These are phyloP conservation scores for Urosaurus nigricauda DNA, from an alignment of 2,797 vertebrate species.

Conservation along the genomic window DNA sequence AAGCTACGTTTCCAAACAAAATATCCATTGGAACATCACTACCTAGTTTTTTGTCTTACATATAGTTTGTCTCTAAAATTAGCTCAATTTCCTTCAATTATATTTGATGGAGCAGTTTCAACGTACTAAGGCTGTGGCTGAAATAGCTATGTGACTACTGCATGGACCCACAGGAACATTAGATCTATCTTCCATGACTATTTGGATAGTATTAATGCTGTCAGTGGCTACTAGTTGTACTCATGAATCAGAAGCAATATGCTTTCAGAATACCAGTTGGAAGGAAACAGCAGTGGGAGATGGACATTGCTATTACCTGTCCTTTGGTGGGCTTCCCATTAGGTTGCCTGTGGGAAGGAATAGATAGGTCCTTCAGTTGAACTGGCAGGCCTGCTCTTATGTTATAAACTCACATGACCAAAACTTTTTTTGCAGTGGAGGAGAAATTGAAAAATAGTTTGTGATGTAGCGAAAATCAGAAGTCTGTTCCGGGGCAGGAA, in stretches of 20 bases:
- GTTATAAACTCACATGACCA: too few relatives aligned
- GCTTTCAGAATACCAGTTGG: neutral
- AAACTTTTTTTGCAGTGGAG: neutral
- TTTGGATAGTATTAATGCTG: neutral
- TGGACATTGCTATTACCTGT: neutral
- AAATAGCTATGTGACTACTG: neutral
- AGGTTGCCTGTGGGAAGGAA: neutral
- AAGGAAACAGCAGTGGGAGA: neutral
- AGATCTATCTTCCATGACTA: neutral
- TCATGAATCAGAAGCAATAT: neutral
- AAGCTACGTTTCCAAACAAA: neutral
- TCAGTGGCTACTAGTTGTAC: neutral
- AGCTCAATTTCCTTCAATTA: neutral
- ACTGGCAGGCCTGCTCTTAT: neutral
- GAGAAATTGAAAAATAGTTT: neutral
- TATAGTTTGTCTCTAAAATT: neutral
- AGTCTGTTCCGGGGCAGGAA: neutral
- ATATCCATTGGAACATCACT: neutral
- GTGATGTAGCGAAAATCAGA: neutral
- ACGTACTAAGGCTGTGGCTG: neutral
- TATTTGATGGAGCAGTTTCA: conserved; percentile 27
- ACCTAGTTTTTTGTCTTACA: neutral
- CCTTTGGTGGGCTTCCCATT: neutral
- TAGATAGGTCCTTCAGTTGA: neutral
- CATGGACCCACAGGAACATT: too few relatives aligned